Conservation (phyloP, 2,888 invertebrate species). For the Serripes groenlandicus region DNA sequence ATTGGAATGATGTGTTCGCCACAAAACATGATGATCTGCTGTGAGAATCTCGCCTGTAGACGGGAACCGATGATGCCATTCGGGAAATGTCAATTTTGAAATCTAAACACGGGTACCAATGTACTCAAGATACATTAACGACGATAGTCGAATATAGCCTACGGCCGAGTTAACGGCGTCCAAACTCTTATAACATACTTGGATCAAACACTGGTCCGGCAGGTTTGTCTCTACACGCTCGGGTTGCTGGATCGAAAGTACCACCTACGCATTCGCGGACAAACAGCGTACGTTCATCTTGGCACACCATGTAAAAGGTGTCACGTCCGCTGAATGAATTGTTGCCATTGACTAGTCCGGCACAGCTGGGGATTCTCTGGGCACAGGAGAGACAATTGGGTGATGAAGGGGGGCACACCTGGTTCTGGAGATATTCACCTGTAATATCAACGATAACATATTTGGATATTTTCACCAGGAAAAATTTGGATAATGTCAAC, state of each 20-base stretch:
- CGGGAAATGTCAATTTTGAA: too few relatives aligned
- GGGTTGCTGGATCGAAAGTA: constrained; percentile 44
- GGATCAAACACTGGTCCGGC: constrained; percentile 53
- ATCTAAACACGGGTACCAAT: too few relatives aligned
- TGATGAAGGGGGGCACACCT: constrained; percentile 44
- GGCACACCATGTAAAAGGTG: constrained; percentile 61
- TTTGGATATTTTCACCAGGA: not conserved
- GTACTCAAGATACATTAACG: too few relatives aligned
- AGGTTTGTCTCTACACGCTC: constrained; percentile 40
- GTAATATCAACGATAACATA: not conserved
- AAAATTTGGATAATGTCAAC: not conserved
- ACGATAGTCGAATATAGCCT: too few relatives aligned
- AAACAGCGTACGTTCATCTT: constrained; percentile 61
- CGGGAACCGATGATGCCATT: too few relatives aligned
- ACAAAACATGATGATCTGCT: too few relatives aligned
- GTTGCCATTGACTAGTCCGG: constrained; percentile 63
- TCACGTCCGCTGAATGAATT: constrained; percentile 65
- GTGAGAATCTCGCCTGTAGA: too few relatives aligned
- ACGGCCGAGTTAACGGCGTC: too few relatives aligned
- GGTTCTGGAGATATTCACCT: constrained; percentile 68
- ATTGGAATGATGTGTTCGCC: too few relatives aligned
- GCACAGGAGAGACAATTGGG: constrained; percentile 69
- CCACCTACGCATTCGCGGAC: constrained; percentile 59
- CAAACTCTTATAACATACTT: constrained; percentile 35
- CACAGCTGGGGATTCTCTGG: constrained; percentile 68